A percentile compares a stretch with the other conserved stretches of the same genome.
Conservation (phyloP, 2,113 vertebrate species). For the Pomatorhinus ruficollis region DNA sequence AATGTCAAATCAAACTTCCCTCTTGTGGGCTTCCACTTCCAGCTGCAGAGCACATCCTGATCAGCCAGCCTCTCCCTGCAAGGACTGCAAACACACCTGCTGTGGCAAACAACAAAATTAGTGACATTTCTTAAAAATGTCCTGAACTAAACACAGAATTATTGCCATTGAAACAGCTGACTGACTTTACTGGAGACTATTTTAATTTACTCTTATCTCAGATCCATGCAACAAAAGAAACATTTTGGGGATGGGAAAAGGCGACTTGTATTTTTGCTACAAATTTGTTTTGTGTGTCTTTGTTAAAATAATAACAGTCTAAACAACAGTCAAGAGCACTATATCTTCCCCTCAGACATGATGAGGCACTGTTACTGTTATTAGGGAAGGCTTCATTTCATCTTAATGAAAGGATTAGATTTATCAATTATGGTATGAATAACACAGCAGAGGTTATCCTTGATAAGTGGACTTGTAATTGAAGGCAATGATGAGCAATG, state of each 20-base stretch:
- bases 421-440: conserved; percentile 24
- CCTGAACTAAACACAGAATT: not conserved
- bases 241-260: not conserved
- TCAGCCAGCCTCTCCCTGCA: not conserved
- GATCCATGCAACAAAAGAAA: not conserved
- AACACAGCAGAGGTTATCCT: not conserved
- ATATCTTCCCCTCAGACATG: not conserved
- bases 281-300: not conserved
- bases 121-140: fast-evolving
- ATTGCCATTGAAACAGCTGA: not conserved
- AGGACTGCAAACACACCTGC: not conserved
- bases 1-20: not conserved
- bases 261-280: not conserved
- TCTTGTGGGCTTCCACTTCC: not conserved
- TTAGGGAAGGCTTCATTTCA: not conserved
- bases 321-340: not conserved
- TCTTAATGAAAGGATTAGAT: conserved; percentile 4
- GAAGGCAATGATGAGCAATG: not conserved
- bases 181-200: not conserved
- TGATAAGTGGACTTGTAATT: conserved; percentile 25
- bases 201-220: not conserved
- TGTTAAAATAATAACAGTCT: not conserved
- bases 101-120: not conserved
- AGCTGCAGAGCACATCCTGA: not conserved
- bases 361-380: not conserved